Evolutionary conservation across 2,888 invertebrate species (phyloP).

Genomic region (Adelphocoris suturalis): DNA sequence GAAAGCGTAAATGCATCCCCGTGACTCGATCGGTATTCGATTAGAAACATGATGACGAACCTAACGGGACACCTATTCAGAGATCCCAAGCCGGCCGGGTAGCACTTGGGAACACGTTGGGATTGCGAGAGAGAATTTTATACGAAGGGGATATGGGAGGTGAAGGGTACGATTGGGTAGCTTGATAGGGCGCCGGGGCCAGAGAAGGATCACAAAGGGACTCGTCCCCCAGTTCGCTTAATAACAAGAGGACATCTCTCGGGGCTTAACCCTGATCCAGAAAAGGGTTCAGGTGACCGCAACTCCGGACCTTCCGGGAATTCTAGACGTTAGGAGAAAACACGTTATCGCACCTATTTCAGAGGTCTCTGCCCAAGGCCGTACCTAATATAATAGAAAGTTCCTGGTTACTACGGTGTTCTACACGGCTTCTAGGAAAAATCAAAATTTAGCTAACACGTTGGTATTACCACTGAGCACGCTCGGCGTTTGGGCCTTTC

Average conservation of each 20-base stretch:
- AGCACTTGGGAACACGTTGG: neutral
- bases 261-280: neutral
- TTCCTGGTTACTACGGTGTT: no score
- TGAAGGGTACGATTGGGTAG: neutral
- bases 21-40: conserved; percentile 20
- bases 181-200: neutral
- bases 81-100: no score
- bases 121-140: neutral
- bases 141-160: neutral
- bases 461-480: no score
- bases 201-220: neutral
- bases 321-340: neutral
- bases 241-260: neutral
- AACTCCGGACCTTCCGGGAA: neutral
- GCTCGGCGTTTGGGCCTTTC: no score
- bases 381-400: no score
- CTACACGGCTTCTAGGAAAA: no score
- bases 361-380: no score
- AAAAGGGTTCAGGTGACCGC: neutral
- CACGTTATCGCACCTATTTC: neutral
- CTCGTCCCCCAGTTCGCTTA: neutral
- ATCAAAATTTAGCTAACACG: no score
- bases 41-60: neutral
- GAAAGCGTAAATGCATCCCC: neutral
- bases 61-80: no score